A percentile compares a stretch with the other conserved stretches of the same genome.
phyloP scores from a whole-genome alignment of 2,888 invertebrate species.

The Trisateles emortualis region DNA sequence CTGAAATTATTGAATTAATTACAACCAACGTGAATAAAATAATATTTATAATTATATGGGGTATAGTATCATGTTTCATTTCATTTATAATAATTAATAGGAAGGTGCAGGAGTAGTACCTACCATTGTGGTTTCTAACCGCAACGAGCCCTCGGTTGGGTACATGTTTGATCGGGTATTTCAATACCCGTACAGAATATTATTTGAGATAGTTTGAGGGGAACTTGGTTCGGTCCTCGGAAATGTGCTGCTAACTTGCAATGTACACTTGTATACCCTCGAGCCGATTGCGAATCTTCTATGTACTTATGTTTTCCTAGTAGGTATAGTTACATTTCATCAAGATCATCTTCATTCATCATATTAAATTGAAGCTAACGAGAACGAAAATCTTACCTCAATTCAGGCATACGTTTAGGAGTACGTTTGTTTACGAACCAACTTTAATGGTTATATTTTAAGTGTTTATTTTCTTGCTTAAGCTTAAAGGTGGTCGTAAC shows the following conservation, averaged over 20 bases:
- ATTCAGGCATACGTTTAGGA: too few species aligned
- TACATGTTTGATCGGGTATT: slow-evolving; percentile 2
- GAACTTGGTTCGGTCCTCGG: too few species aligned
- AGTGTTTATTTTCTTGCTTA: too few species aligned
- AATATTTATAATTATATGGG: slow-evolving; percentile 12
- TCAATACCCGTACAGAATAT: background rate
- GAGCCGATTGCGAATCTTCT: background rate
- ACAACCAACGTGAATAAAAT: background rate
- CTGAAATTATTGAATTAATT: background rate
- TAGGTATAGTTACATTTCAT: too few species aligned
- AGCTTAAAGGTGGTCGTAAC: too few species aligned
- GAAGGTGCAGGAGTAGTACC: background rate
- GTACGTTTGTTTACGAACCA: too few species aligned
- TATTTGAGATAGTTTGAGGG: background rate
- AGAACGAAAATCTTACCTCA: too few species aligned
- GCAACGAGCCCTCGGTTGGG: background rate
- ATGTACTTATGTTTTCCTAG: background rate
- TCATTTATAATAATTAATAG: slow-evolving; percentile 17
- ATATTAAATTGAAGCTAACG: too few species aligned
- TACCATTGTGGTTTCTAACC: background rate
- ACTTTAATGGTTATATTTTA: too few species aligned
- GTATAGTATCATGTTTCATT: background rate
- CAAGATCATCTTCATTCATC: too few species aligned
- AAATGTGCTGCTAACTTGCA: background rate
- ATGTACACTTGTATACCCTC: background rate